Evolutionary conservation across 1,140 invertebrate genomes (phyloP).

Genomic region (Sitophilus oryzae): DNA sequence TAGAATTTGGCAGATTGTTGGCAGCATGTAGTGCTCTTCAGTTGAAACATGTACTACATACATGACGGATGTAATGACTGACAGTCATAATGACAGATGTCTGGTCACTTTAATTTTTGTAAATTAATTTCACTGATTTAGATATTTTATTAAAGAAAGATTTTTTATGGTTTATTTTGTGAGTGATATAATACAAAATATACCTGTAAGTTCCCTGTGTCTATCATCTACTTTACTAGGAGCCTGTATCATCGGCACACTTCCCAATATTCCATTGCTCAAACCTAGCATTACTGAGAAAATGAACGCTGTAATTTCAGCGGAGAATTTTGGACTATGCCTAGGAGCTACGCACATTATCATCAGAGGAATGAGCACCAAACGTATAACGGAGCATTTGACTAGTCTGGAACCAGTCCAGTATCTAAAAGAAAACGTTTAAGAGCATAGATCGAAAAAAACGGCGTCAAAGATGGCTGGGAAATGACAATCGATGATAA

Average conservation of each 20-base stretch:
- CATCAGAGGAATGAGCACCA: constrained; percentile 73
- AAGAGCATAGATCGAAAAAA: neutral
- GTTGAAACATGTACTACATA: too few relatives aligned
- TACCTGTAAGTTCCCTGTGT: constrained; percentile 69
- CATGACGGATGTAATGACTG: too few relatives aligned
- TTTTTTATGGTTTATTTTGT: neutral
- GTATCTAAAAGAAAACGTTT: constrained; percentile 60
- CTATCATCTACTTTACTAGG: constrained; percentile 73
- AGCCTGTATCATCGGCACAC: constrained; percentile 85
- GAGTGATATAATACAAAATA: too few relatives aligned
- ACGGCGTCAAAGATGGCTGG: too few relatives aligned
- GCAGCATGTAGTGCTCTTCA: too few relatives aligned
- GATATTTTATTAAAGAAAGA: neutral
- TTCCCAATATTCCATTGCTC: constrained; percentile 81
- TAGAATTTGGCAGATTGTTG: too few relatives aligned
- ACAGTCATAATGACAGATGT: too few relatives aligned
- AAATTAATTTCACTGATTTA: neutral
- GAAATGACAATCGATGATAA: too few relatives aligned
- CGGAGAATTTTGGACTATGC: constrained; percentile 61
- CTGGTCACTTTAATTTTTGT: too few relatives aligned
- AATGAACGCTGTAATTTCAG: constrained; percentile 62
- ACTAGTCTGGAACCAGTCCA: constrained; percentile 73
- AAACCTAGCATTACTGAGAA: constrained; percentile 72
- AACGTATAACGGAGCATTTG: constrained; percentile 47
- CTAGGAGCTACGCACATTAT: constrained; percentile 73